Conservation (phyloP, 2,888 invertebrate species). For the Tachina lurida region DNA sequence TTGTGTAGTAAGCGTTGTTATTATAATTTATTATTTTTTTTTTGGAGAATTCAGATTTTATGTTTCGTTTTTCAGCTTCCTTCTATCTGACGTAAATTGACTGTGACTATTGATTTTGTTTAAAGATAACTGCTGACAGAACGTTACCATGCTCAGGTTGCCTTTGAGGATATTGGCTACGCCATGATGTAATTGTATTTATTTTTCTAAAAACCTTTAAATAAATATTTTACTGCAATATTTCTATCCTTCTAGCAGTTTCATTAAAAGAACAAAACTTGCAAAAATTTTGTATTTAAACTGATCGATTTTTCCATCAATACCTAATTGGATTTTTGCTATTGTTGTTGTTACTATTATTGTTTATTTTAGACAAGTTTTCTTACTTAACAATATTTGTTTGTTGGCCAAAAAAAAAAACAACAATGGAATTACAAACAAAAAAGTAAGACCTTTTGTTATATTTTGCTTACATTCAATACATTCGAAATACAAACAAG, state of each 20-base stretch:
- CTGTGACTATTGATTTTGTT: no score
- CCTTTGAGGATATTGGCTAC: not conserved
- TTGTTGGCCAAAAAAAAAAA: slow-evolving; percentile 46
- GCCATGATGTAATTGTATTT: not conserved
- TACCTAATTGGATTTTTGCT: slow-evolving; percentile 46
- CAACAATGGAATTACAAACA: slow-evolving; percentile 37
- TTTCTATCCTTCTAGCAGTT: not conserved
- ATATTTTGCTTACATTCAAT: slow-evolving; percentile 53
- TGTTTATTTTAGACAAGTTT: slow-evolving; percentile 50
- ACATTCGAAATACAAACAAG: slow-evolving; percentile 23
- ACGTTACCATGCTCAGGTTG: no score
- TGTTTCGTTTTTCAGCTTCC: not conserved
- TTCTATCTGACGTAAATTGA: no score
- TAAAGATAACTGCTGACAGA: no score
- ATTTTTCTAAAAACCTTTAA: not conserved
- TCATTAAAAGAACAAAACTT: not conserved
- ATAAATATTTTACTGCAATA: not conserved
- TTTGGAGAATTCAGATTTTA: not conserved
- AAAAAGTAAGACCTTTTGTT: slow-evolving; percentile 20
- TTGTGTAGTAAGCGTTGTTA: not conserved
- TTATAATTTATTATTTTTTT: not conserved
- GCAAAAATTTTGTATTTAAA: slow-evolving; percentile 6
- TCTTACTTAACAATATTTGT: slow-evolving; percentile 55
- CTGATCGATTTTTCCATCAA: slow-evolving; percentile 52
- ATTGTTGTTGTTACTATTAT: slow-evolving; percentile 43